phyloP scores from a whole-genome alignment of 1,140 invertebrate genomes.

The Bombus ignitus region DNA sequence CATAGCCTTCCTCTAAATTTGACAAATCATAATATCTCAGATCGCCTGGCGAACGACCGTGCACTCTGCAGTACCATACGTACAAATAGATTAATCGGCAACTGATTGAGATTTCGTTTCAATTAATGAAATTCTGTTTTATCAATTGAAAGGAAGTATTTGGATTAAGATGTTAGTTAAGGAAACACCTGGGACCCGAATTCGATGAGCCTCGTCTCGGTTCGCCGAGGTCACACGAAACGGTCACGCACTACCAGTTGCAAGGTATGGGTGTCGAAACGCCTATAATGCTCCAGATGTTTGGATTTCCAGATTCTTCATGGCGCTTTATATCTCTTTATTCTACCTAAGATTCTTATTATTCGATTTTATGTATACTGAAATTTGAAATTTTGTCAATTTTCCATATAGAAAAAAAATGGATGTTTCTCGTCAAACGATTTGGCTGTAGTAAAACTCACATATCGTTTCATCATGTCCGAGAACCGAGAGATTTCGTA shows the following conservation, averaged over 20 bases:
- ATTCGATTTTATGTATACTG: too few species aligned
- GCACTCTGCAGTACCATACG: too few species aligned
- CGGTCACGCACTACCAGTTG: constrained; percentile 64
- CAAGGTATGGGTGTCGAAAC: constrained; percentile 64
- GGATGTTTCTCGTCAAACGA: background rate
- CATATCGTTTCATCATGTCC: background rate
- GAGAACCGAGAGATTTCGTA: constrained; percentile 14
- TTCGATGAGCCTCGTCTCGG: constrained; percentile 62
- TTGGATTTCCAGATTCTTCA: constrained; percentile 34
- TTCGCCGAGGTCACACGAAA: constrained; percentile 63
- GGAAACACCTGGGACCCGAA: constrained; percentile 37
- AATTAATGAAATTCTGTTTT: background rate
- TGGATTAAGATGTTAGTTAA: background rate
- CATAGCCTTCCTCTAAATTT: too few species aligned
- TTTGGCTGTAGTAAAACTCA: background rate
- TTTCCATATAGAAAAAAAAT: background rate
- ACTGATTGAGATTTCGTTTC: background rate
- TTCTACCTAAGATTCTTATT: background rate
- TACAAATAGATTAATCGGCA: too few species aligned
- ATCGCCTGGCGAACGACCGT: too few species aligned
- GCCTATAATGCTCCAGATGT: constrained; percentile 35
- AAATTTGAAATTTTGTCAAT: too few species aligned
- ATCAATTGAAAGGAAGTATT: background rate
- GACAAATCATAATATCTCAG: too few species aligned
- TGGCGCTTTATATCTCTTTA: background rate